Conservation (phyloP, 2,113 vertebrate genomes). For the Dissostichus mawsoni region DNA sequence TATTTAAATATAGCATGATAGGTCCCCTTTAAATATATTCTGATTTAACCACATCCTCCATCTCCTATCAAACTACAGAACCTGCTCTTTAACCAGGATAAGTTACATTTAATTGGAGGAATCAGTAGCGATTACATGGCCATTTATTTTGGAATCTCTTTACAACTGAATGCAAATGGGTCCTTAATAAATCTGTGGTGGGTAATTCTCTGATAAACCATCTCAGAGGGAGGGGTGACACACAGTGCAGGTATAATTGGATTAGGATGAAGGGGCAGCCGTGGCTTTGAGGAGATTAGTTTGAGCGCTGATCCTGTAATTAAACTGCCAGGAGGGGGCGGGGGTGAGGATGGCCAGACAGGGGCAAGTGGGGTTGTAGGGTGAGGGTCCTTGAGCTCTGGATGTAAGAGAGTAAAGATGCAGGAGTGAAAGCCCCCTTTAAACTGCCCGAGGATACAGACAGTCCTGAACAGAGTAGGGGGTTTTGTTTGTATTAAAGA, state of each 20-base stretch:
- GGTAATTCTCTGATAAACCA: slow-evolving; percentile 90
- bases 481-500: slow-evolving; percentile 6
- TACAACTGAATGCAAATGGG: slow-evolving; percentile 61
- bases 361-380: slow-evolving; percentile 71
- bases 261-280: slow-evolving; percentile 92
- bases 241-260: slow-evolving; percentile 97
- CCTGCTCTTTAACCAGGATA: neutral
- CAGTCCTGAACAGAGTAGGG: neutral
- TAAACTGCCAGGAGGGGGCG: slow-evolving; percentile 87
- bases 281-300: slow-evolving; percentile 97
- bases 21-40: neutral
- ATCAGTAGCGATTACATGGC: slow-evolving; percentile 47
- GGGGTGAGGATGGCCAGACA: slow-evolving; percentile 81
- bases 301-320: slow-evolving; percentile 96
- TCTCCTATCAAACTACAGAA: neutral
- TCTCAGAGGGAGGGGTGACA: slow-evolving; percentile 87
- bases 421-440: slow-evolving; percentile 58
- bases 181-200: slow-evolving; percentile 58
- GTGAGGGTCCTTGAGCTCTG: slow-evolving; percentile 80
- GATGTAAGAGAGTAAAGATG: slow-evolving; percentile 72
- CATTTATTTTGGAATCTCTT: slow-evolving; percentile 45
- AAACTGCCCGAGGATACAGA: slow-evolving; percentile 9
- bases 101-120: slow-evolving; percentile 30
- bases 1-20: too few relatives aligned
- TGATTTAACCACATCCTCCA: neutral